phyloP scores from a whole-genome alignment of 2,113 vertebrate genomes.

The Sinocyclocheilus anophthalmus region DNA sequence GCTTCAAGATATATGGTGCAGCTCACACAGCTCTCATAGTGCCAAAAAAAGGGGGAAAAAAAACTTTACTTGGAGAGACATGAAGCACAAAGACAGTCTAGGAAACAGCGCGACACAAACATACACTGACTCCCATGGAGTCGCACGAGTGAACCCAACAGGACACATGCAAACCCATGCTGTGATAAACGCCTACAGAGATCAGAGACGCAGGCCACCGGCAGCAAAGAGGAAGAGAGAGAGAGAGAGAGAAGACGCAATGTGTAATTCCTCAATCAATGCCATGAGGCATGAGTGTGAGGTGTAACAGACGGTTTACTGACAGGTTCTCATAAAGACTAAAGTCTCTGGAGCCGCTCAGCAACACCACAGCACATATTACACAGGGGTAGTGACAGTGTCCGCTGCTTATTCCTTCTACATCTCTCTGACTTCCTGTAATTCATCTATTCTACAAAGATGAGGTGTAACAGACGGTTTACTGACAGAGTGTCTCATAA shows the following conservation, averaged over 20 bases:
- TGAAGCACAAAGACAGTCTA: conserved; percentile 3
- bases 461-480: conserved; percentile 43
- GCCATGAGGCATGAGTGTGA: conserved; percentile 23
- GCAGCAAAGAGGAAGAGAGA: conserved; percentile 20
- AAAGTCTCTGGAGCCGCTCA: conserved; percentile 24
- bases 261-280: conserved; percentile 33
- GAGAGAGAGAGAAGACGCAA: conserved; percentile 22
- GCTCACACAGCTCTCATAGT: not conserved
- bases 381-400: too few species aligned
- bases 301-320: conserved; percentile 46
- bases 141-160: conserved; percentile 34
- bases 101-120: conserved; percentile 33
- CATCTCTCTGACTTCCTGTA: conserved; percentile 19
- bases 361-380: not conserved
- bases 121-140: conserved; percentile 33
- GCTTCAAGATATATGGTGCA: conserved; percentile 14
- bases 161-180: conserved; percentile 48
- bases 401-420: too few species aligned
- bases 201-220: conserved; percentile 51
- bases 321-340: conserved; percentile 39
- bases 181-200: conserved; percentile 51
- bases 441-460: not conserved
- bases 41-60: conserved; percentile 10
- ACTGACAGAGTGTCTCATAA: conserved; percentile 42
- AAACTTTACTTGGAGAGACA: not conserved